Evolutionary conservation across 1,140 invertebrate species (phyloP).

Genomic region (Diorhabda carinulata): DNA sequence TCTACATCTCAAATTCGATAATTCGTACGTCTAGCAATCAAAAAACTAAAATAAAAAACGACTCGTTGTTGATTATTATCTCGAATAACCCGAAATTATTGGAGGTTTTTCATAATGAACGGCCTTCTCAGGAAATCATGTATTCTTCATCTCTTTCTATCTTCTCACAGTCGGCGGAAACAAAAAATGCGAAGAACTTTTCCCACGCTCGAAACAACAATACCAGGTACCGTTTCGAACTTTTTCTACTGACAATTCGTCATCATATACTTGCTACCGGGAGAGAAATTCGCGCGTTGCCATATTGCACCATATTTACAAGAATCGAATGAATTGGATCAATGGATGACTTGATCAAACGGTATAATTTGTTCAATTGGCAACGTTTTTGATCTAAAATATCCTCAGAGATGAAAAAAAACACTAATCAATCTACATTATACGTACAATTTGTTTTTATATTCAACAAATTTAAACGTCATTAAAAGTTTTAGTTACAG

Average conservation of each 20-base stretch:
- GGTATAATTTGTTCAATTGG: too few species aligned
- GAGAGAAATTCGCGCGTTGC: background rate
- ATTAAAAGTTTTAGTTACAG: too few species aligned
- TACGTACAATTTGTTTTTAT: too few species aligned
- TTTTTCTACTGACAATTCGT: conserved; percentile 17
- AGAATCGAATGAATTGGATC: too few species aligned
- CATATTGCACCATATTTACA: too few species aligned
- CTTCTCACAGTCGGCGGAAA: conserved; percentile 4
- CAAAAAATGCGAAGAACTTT: conserved; percentile 11
- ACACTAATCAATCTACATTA: too few species aligned
- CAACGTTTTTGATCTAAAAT: too few species aligned
- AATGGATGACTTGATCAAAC: too few species aligned
- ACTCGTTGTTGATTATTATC: conserved; percentile 4
- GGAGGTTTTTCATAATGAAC: conserved; percentile 7
- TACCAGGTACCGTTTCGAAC: conserved; percentile 15
- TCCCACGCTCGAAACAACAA: conserved; percentile 13
- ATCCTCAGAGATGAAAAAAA: too few species aligned
- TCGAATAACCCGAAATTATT: conserved; percentile 8
- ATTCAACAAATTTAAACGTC: too few species aligned
- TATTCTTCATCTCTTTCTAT: conserved; percentile 9
- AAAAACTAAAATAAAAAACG: background rate
- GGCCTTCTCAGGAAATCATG: conserved; percentile 4
- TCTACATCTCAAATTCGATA: background rate
- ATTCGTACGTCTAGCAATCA: background rate
- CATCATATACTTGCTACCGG: conserved; percentile 7